Evolutionary conservation across 2,888 invertebrate genomes (phyloP), one percentile per base, ranked within the genome.

Genomic region (Tetramorium bicarinatum): DNA sequence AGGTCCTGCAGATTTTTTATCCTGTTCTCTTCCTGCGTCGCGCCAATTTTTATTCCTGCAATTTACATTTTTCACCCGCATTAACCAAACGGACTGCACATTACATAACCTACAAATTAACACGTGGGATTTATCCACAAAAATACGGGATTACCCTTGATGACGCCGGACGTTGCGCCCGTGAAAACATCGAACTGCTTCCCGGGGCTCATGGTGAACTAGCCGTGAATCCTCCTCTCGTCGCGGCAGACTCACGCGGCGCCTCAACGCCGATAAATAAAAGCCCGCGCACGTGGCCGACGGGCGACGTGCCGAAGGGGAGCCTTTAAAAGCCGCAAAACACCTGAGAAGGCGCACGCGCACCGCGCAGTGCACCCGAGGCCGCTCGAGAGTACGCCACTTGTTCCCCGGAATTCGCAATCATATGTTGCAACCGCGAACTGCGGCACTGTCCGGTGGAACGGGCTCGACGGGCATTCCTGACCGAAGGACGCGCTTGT

Each of bases 1-100:
- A 97, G 94, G 66, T 96, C 96, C n/a, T 96, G 96, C 2, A 97
- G 94, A 91, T 97, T 94, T 49, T 93, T 91, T 41, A 87, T 82
- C 34, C 88, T 81, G 82, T 87, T 92, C 75, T 86, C 80, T n/a
- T 91, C 86, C 9, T 66, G 21, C 8, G 41, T 21, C 54, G 87
- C 80, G 7, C 85, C 88, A 47, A 93, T 67, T 79, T 90, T 91
- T 11, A 93, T 69, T 25, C 93, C 93, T 92, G 41, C 21, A 69
- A 82, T 62, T 47, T 49, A 34, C 11, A 72, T 56, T n/a, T n/a
- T 2, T 44, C 25, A 38, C n/a, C n/a, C n/a, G 34, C 49, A 38
- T 67, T 49, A 59, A 76, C 47, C 61, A 67, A 29, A 29, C 29
- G 29, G 4, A 29, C 25, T 11, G n/a, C n/a, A 2, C 11, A 11